Evolutionary conservation across 2,888 invertebrate genomes (phyloP).

Genomic region (Gymnosoma rotundatum): DNA sequence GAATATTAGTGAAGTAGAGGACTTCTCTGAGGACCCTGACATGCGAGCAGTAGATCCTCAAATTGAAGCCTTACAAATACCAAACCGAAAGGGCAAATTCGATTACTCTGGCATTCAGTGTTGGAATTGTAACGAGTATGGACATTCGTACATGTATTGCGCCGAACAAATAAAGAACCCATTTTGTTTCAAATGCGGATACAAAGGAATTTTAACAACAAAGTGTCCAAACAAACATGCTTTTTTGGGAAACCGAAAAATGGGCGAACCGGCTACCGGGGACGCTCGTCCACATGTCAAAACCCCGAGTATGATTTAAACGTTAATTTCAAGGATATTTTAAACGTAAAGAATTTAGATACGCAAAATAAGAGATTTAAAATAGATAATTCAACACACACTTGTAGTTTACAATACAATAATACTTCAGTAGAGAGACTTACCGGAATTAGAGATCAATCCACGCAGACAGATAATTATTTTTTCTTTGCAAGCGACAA

Average conservation of each 20-base stretch:
- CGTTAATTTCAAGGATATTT: neutral
- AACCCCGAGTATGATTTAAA: no score
- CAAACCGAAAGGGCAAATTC: neutral
- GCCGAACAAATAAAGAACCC: neutral
- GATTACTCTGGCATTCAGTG: no score
- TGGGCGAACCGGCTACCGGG: slow-evolving; percentile 24
- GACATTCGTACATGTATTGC: slow-evolving; percentile 9
- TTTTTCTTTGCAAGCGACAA: no score
- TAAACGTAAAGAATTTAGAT: no score
- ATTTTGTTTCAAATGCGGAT: slow-evolving; percentile 40
- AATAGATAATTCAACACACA: no score
- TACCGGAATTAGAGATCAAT: no score
- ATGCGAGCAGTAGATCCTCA: neutral
- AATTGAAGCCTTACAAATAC: slow-evolving; percentile 15
- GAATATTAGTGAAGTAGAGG: no score
- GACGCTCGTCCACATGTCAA: no score
- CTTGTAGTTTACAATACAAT: no score
- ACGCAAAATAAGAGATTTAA: no score
- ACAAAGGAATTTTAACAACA: neutral
- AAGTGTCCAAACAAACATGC: slow-evolving; percentile 16
- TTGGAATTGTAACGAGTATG: slow-evolving; percentile 6
- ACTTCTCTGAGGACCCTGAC: neutral
- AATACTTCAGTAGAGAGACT: no score
- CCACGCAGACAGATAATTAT: no score
- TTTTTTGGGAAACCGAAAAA: slow-evolving; percentile 27